A percentile compares a stretch with the other conserved stretches of the same genome.
Evolutionary conservation across 2,113 vertebrate species (phyloP).

Genomic region (Edolisoma coerulescens): DNA sequence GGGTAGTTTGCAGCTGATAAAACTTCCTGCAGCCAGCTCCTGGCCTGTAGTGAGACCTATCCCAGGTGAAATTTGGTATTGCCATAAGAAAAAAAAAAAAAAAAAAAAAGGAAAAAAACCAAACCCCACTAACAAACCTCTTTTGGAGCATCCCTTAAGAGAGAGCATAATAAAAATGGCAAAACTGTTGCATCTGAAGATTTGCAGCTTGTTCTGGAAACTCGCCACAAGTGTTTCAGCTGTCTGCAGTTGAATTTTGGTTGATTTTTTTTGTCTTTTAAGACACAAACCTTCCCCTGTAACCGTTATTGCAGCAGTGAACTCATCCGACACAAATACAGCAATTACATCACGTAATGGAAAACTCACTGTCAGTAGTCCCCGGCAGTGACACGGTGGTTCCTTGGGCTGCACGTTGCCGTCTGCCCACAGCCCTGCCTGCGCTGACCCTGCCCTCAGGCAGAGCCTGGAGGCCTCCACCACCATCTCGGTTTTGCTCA

Average conservation of each 20-base stretch:
- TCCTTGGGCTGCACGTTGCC: neutral
- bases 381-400: rapidly evolving
- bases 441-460: neutral
- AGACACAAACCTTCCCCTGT: neutral
- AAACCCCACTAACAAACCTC: neutral
- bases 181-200: neutral
- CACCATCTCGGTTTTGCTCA: rapidly evolving
- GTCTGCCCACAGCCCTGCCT: neutral
- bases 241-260: neutral
- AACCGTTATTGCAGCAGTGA: neutral
- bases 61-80: neutral
- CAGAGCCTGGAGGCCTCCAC: neutral
- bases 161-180: neutral
- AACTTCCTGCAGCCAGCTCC: neutral
- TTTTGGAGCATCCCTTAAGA: neutral
- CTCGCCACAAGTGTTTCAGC: rapidly evolving
- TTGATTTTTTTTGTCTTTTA: neutral
- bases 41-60: neutral
- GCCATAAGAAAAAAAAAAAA: neutral
- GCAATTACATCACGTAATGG: neutral
- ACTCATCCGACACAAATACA: neutral
- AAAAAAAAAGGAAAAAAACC: too few species aligned
- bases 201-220: neutral
- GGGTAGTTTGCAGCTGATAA: neutral
- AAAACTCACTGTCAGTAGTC: neutral